Evolutionary conservation across 2,888 invertebrate species (phyloP), one percentile per base, ranked within the genome.

Genomic region (Parnassius smintheus): DNA sequence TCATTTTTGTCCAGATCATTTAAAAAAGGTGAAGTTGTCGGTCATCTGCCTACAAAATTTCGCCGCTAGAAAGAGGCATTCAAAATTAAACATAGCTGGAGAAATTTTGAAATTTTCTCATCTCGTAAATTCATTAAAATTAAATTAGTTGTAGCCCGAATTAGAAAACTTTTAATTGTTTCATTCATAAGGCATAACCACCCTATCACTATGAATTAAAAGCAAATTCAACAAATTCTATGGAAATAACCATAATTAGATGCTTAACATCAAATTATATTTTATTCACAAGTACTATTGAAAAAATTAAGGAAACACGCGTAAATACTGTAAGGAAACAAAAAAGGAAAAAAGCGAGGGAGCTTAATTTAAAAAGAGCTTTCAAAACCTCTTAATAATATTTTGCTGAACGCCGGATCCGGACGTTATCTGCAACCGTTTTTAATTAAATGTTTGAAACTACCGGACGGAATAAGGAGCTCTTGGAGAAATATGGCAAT

Each of bases 361-460:
- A 51, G 52, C 44, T 56, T 56, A 57, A 58, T 62, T 54, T 45
- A 58, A 57, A 54, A 49, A 13, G 49, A 53, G 62, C 54, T 58
- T 62, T 57, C 13, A 52, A 62, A 62, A 54, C 35, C 48, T 42
- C 22, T 53, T 42, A 7, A 46, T 62, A 58, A 62, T 62, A 62
- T 58, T 62, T 56, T 22, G 52, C 46, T 57, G 48, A 62, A 53
- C 48, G 42, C 50, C 62, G 57, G 62, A 62, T 53, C 54, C 58
- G 49, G 58, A 54, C 58, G 58, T 54, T 62, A 58, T 62, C 62
- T 62, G 58, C 53, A 54, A 54, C 58, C 58, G 58, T 62, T 62
- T 62, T 62, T 62, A 62, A 62, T 62, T 62, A 62, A 62, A 62
- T 56, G 62, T 54, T 62, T 58, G 22, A 49, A 41, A 58, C 58